Evolutionary conservation across 2,797 vertebrate genomes (phyloP).

Genomic region (Megalops cyprinoides): DNA sequence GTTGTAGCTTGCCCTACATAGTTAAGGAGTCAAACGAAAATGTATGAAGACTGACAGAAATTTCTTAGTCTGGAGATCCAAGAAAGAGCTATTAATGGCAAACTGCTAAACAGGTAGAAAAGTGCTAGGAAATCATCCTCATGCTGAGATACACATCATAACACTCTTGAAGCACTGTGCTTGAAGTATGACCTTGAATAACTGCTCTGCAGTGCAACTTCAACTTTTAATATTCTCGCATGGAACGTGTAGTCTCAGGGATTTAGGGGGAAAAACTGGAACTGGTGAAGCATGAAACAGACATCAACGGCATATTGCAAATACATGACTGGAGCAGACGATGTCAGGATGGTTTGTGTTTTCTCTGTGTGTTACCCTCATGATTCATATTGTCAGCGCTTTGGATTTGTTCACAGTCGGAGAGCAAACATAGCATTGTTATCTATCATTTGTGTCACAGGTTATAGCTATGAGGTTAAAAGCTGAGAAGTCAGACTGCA

Average conservation of each 20-base stretch:
- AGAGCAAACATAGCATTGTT: neutral
- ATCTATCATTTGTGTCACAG: conserved; percentile 4
- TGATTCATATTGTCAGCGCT: conserved; percentile 5
- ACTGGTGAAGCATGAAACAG: neutral
- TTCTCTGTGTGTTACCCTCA: conserved; percentile 1
- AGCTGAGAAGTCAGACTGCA: neutral
- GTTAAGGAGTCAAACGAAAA: too few species aligned
- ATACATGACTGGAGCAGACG: neutral
- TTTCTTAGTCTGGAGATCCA: too few species aligned
- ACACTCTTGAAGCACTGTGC: neutral
- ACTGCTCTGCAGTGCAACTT: neutral
- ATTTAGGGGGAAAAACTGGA: neutral
- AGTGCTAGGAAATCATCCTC: too few species aligned
- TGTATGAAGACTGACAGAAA: too few species aligned
- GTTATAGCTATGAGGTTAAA: neutral
- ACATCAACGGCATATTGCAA: neutral
- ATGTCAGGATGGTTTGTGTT: conserved; percentile 4
- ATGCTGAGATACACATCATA: too few species aligned
- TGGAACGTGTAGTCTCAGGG: neutral
- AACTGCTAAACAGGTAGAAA: too few species aligned
- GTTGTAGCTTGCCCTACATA: too few species aligned
- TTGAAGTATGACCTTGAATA: neutral
- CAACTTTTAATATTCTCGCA: neutral
- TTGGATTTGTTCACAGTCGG: neutral
- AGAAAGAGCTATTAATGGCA: too few species aligned